Base-by-base conservation (phyloP, 2,797 vertebrate species). In the Siniperca scherzeri region DNA sequence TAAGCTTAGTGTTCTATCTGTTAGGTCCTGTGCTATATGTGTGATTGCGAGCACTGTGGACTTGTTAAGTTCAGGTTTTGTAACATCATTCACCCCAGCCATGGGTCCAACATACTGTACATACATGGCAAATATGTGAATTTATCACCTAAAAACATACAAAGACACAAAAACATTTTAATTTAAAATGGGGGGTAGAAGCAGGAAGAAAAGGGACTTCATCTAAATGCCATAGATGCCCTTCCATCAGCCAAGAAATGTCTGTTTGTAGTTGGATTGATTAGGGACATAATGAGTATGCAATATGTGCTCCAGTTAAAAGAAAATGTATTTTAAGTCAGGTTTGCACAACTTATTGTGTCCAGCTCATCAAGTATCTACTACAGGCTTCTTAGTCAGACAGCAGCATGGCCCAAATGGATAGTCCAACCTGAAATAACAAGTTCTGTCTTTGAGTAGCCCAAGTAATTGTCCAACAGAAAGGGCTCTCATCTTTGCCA, bases 121-220 rank as follows among this genome's bases (percentile, higher is more conserved):
- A 3, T 61, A 61, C 36, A 60, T 70, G 66, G 38, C 60, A 85
- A 80, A 77, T 52, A 64, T 69, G 14, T 70, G 27, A 68, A 40
- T 46, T 3, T 48, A 16, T 84, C 56, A 86, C 73, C 56, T 81
- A 69, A 77, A 77, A 86, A 82, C 68, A 86, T 71, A 79, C 44
- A 89, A 74, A 83, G 5, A 89, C 79, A 88, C 76, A 88, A 60
- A 86, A 67, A 79, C 2, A 70, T 44, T 78, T 70, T 30, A 27
- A 69, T 83, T 85, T 53, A 74, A 74, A 60, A 85, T 70, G 46
- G 60, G 52, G 65, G 65, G 59, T 74, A 25, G 75, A 82, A 86
- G 70, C 76, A 87, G 89, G 76, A 87, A 85, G 70, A 85, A 80
- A 70, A 73, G 64, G 69, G 69, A 60, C 70, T 66, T 84, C n/a